phyloP scores from a whole-genome alignment of 2,797 vertebrate genomes.

The Cossypha polioptera region DNA sequence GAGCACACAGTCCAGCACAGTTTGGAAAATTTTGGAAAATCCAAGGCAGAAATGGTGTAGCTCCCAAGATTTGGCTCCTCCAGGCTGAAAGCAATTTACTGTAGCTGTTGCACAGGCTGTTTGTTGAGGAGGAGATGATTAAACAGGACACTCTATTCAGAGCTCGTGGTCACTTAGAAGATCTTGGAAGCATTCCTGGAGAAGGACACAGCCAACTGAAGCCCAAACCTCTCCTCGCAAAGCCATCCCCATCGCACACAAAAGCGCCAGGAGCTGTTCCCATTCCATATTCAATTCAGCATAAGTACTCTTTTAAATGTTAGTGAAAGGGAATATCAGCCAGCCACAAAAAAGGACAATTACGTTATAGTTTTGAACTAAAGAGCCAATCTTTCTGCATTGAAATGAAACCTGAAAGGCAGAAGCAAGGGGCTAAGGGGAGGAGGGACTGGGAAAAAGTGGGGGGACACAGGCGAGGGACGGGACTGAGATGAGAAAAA shows the following conservation, averaged over 20 bases:
- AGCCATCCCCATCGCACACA: neutral
- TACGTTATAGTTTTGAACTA: slow-evolving; percentile 36
- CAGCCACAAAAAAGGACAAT: slow-evolving; percentile 37
- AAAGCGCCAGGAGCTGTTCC: slow-evolving; percentile 54
- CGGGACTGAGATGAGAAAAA: neutral
- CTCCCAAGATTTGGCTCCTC: neutral
- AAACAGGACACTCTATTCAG: slow-evolving; percentile 59
- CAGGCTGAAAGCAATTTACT: slow-evolving; percentile 47
- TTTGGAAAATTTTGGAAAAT: slow-evolving; percentile 19
- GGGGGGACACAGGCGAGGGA: neutral
- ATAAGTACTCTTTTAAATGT: slow-evolving; percentile 42
- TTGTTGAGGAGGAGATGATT: slow-evolving; percentile 52
- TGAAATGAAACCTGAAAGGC: slow-evolving; percentile 46
- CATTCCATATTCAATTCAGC: slow-evolving; percentile 15
- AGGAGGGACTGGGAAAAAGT: neutral
- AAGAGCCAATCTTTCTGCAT: slow-evolving; percentile 33
- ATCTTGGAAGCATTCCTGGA: slow-evolving; percentile 63
- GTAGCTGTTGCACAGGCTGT: slow-evolving; percentile 18
- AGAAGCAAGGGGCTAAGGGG: neutral
- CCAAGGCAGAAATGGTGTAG: neutral
- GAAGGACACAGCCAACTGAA: neutral
- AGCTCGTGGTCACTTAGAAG: slow-evolving; percentile 57
- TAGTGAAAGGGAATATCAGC: slow-evolving; percentile 43
- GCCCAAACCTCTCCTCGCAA: neutral
- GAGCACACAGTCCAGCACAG: neutral